Evolutionary conservation across 2,797 vertebrate genomes (phyloP).

Genomic region (Buceros bicornis): DNA sequence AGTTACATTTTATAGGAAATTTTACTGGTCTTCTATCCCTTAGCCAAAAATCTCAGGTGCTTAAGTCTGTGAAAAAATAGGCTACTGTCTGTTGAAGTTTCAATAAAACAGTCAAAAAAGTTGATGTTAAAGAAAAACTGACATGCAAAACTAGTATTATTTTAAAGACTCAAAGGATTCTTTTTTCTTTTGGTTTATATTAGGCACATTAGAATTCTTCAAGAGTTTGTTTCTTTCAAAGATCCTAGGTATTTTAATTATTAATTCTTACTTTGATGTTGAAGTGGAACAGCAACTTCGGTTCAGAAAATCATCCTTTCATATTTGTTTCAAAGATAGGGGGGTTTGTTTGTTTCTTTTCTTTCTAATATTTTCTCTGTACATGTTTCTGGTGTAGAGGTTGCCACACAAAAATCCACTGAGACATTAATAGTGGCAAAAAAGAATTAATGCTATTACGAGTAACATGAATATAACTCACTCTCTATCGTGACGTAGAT

Average conservation of each 20-base stretch:
- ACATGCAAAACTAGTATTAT: conserved; percentile 74
- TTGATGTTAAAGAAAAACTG: conserved; percentile 74
- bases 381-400: neutral
- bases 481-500: neutral
- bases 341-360: neutral
- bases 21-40: conserved; percentile 76
- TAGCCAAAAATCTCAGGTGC: conserved; percentile 82
- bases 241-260: neutral
- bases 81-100: conserved; percentile 81
- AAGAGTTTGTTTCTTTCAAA: conserved; percentile 53
- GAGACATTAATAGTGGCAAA: neutral
- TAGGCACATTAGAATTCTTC: conserved; percentile 36
- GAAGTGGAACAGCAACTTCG: neutral
- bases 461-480: neutral
- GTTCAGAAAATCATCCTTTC: neutral
- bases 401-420: neutral
- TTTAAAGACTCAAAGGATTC: conserved; percentile 56
- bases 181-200: conserved; percentile 41
- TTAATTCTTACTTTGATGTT: conserved; percentile 35
- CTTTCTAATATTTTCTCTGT: neutral
- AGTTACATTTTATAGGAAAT: conserved; percentile 77
- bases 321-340: neutral
- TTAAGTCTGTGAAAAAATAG: conserved; percentile 80
- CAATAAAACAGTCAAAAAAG: conserved; percentile 76
- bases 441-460: neutral